Conservation (phyloP, 2,113 vertebrate species). For the Galeopterus variegatus region DNA sequence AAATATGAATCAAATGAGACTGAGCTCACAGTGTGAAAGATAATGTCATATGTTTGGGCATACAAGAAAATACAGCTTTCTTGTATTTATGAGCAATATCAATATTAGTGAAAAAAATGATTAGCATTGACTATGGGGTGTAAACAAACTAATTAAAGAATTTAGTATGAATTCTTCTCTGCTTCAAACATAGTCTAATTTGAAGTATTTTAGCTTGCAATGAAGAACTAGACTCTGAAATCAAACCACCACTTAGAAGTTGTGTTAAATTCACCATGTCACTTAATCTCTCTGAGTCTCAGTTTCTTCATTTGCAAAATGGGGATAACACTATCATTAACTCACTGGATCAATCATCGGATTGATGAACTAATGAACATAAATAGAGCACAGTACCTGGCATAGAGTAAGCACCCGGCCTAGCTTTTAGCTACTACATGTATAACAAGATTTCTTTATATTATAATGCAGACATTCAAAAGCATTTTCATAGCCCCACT, state of each 20-base stretch:
- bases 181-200: not conserved
- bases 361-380: not conserved
- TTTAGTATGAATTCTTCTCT: not conserved
- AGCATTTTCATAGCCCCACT: not conserved
- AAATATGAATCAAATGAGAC: not conserved
- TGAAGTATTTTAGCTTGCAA: not conserved
- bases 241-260: not conserved
- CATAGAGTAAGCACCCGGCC: not conserved
- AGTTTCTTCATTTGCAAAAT: not conserved
- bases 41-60: not conserved
- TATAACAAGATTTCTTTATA: not conserved
- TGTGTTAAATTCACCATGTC: not conserved
- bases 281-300: not conserved
- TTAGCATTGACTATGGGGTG: not conserved
- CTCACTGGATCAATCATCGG: too few relatives aligned
- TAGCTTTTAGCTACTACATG: not conserved
- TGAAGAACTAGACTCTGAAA: conserved; percentile 28
- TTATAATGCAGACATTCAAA: not conserved
- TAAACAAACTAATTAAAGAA: not conserved
- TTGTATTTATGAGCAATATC: not conserved
- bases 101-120: not conserved
- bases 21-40: not conserved
- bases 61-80: not conserved
- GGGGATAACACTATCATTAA: not conserved
- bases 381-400: not conserved